Conservation (phyloP, 2,888 invertebrate species). For the Lamellibrachia satsuma region DNA sequence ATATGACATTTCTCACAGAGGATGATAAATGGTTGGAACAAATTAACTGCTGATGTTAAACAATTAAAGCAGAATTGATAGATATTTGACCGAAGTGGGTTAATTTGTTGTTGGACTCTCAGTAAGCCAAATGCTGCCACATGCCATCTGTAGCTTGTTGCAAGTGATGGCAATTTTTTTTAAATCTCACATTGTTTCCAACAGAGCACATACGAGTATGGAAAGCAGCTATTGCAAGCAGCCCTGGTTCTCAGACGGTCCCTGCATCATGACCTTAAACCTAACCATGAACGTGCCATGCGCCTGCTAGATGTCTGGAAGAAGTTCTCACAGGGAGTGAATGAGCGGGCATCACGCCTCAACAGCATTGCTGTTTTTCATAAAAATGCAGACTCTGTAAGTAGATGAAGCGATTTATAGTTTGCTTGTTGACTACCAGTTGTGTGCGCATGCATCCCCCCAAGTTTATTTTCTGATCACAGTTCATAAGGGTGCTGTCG, state of each 20-base stretch:
- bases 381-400: constrained; percentile 69
- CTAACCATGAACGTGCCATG: constrained; percentile 71
- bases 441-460: background rate
- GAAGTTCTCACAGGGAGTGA: constrained; percentile 75
- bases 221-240: constrained; percentile 80
- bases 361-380: constrained; percentile 81
- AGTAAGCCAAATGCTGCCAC: background rate
- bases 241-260: constrained; percentile 78
- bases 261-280: constrained; percentile 71
- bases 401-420: background rate
- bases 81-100: background rate
- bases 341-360: constrained; percentile 80
- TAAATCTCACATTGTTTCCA: constrained; percentile 42
- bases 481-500: too few relatives aligned
- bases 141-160: background rate
- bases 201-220: constrained; percentile 83
- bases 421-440: background rate
- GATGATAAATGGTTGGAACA: background rate
- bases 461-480: too few relatives aligned
- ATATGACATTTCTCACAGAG: too few relatives aligned
- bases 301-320: constrained; percentile 77
- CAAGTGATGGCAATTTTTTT: background rate
- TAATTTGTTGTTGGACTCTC: background rate
- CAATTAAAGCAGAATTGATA: background rate
- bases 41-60: background rate